A percentile compares a stretch with the other conserved stretches of the same genome.
Evolutionary conservation across 2,797 vertebrate species (phyloP).

Genomic region (Phrynocephalus forsythii): DNA sequence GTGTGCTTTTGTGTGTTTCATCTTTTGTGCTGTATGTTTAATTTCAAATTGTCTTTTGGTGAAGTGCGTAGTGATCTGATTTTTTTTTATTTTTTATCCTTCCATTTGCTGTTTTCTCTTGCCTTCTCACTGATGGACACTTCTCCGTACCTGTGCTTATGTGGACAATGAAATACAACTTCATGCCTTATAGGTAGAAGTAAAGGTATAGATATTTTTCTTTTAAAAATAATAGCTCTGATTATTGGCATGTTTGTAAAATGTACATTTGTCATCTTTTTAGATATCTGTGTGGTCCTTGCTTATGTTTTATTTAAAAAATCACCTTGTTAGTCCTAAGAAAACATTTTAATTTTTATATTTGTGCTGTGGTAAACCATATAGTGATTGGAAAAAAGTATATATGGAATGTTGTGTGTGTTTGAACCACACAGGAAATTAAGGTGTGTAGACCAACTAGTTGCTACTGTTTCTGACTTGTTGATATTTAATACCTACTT

Average conservation of each 20-base stretch:
- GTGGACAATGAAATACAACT: constrained; percentile 73
- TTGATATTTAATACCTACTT: constrained; percentile 1
- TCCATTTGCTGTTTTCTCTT: constrained; percentile 66
- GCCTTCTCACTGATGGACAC: constrained; percentile 77
- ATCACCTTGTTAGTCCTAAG: background rate
- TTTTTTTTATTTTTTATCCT: constrained; percentile 57
- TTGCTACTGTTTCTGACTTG: constrained; percentile 9
- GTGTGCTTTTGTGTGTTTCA: constrained; percentile 49
- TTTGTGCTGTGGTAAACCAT: background rate
- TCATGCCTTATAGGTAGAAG: constrained; percentile 92
- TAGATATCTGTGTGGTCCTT: constrained; percentile 46
- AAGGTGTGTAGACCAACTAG: background rate
- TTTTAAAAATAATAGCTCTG: constrained; percentile 69
- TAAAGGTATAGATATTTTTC: constrained; percentile 93
- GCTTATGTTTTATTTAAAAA: constrained; percentile 42
- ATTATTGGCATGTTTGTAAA: constrained; percentile 62
- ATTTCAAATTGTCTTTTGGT: constrained; percentile 36
- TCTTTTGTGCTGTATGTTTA: constrained; percentile 37
- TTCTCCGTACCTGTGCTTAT: constrained; percentile 77
- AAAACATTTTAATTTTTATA: background rate
- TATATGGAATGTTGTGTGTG: background rate
- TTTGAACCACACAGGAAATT: accelerated
- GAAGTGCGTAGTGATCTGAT: constrained; percentile 56
- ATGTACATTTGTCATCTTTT: constrained; percentile 49
- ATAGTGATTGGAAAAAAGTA: constrained; percentile 1